Base-by-base conservation (phyloP, 2,888 invertebrate species). In the Cryptophagus acutangulus region DNA sequence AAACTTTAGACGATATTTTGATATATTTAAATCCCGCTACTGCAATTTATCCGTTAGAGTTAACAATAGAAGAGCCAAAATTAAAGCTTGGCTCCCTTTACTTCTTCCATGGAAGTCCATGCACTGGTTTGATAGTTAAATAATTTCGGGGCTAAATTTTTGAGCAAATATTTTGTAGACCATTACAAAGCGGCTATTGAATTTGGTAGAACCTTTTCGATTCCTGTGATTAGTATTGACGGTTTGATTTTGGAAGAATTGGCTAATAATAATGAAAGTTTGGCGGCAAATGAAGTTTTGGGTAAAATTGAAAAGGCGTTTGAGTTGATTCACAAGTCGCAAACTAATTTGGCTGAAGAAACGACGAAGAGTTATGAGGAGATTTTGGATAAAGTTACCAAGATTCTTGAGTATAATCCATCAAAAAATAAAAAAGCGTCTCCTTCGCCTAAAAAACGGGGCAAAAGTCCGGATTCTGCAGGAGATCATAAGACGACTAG, bases 161-260 rank as follows among this genome's bases (percentile, higher is more conserved):
- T 20, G n/a, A 20, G 6, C n/a, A n/a, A n/a, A 20, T 25, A 28
- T 30, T 42, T 48, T 17, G 24, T 69, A 69, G 65, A 63, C 40
- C 62, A 55, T 46, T 38, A 56, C 17, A 54, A 57, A 46, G 57
- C 59, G 13, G 69, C 69, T 2, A 59, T 63, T 38, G 49, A 51
- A 49, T 51, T 59, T 10, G 76, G 74, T 2, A 73, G 69, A 57
- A 54, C 46, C 3, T 58, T 77, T 2, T 48, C 59, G 2, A 48
- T 78, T 41, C 74, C 75, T 1, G 71, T 72, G 3, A 53, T 73
- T 44, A 75, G 70, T 59, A 68, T 75, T 40, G 80, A 76, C 59
- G 56, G 63, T 17, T 68, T 72, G 59, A 73, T 72, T 54, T 72
- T 71, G 40, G 72, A 75, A 57, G 72, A 73, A 17, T 58, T 75